Percentiles rank a stretch among this genome's conserved stretches.
phyloP scores from a whole-genome alignment of 2,888 invertebrate genomes.

The Ceraclea dissimilis region DNA sequence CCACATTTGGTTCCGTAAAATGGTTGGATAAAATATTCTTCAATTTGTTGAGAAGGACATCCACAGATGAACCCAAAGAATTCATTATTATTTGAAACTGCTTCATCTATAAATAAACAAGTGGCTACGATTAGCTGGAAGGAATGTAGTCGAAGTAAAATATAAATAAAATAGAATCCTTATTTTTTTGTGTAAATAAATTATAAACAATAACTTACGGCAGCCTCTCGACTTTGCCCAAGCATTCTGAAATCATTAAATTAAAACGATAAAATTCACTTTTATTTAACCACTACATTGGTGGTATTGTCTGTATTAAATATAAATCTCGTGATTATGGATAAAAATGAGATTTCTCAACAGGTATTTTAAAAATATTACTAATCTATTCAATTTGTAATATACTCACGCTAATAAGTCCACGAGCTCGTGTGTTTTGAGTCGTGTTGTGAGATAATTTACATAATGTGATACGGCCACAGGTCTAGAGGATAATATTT shows the following conservation, averaged over 20 bases:
- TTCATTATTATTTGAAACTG: conserved; percentile 36
- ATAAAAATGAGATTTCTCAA: too few relatives aligned
- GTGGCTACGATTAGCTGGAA: background rate
- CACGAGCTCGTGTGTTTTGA: conserved; percentile 59
- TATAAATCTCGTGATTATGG: too few relatives aligned
- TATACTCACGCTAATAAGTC: conserved; percentile 69
- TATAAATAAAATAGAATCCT: too few relatives aligned
- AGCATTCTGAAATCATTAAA: conserved; percentile 49
- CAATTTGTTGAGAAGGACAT: conserved; percentile 39
- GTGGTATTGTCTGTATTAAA: too few relatives aligned
- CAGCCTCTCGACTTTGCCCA: conserved; percentile 58
- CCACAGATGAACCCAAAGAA: conserved; percentile 33
- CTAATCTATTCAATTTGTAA: too few relatives aligned
- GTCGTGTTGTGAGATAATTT: conserved; percentile 61
- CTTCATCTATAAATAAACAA: conserved; percentile 30
- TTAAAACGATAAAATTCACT: background rate
- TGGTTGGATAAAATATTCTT: conserved; percentile 43
- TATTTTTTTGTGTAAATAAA: too few relatives aligned
- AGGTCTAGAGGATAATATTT: conserved; percentile 60
- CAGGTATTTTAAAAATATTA: too few relatives aligned
- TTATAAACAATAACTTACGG: too few relatives aligned
- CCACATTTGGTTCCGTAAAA: conserved; percentile 42
- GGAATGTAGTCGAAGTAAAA: too few relatives aligned
- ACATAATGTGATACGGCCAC: conserved; percentile 68
- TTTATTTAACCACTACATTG: too few relatives aligned